These are phyloP conservation scores for Patella pellucida DNA, from an alignment of 2,888 invertebrate genomes.

Conservation along the genomic window DNA sequence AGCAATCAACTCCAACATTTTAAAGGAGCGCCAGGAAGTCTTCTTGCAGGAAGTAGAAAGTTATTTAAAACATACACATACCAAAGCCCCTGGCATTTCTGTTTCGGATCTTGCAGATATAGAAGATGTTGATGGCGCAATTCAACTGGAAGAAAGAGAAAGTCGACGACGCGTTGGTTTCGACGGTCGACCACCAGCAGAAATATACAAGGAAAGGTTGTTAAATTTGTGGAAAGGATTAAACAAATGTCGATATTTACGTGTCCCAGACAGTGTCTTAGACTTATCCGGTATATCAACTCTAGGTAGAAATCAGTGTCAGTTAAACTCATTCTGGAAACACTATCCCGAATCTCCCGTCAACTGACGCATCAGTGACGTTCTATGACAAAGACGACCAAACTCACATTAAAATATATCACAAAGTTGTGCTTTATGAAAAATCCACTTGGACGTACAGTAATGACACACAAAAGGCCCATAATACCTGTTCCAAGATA, in stretches of 20 bases:
- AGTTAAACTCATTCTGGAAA: conserved; percentile 28
- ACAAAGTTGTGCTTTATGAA: no score
- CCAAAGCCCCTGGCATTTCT: neutral
- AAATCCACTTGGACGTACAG: no score
- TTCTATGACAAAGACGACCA: no score
- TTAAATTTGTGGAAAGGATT: conserved; percentile 59
- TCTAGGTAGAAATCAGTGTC: conserved; percentile 59
- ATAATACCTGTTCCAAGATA: no score
- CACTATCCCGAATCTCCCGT: neutral
- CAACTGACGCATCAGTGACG: neutral
- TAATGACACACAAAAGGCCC: no score
- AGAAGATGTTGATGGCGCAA: no score
- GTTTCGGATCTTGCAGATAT: no score
- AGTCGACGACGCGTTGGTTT: conserved; percentile 32
- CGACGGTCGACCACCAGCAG: conserved; percentile 44
- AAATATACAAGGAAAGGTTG: conserved; percentile 47
- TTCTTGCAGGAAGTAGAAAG: conserved; percentile 50
- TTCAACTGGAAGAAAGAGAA: no score
- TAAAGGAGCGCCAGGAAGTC: conserved; percentile 48
- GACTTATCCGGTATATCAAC: conserved; percentile 64
- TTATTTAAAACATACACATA: conserved; percentile 37
- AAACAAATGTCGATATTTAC: conserved; percentile 62
- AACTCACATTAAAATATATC: no score
- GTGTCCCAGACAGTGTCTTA: conserved; percentile 55
- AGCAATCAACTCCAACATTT: conserved; percentile 37